Evolutionary conservation across 2,113 vertebrate genomes (phyloP).

Genomic region (Cepphus grylle): DNA sequence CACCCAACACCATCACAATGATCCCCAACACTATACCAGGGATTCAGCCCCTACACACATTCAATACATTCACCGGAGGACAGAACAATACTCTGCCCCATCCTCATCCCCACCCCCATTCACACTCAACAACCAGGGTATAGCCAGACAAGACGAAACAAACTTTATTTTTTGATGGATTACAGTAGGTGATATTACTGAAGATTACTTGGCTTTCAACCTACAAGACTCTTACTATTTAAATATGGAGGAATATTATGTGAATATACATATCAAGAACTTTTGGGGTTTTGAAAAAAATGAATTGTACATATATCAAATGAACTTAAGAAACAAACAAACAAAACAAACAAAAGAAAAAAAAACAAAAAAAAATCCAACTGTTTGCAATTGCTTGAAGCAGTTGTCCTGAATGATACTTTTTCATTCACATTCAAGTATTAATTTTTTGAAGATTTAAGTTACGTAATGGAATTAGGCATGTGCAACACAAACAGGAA

Average conservation of each 20-base stretch:
- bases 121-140: slow-evolving; percentile 99
- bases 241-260: slow-evolving; percentile 82
- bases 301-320: slow-evolving; percentile 81
- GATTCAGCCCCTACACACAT: slow-evolving; percentile 93
- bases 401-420: slow-evolving; percentile 82
- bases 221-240: slow-evolving; percentile 83
- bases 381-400: slow-evolving; percentile 77
- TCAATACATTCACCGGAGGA: slow-evolving; percentile 93
- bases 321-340: slow-evolving; percentile 71
- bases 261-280: slow-evolving; percentile 86
- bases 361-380: slow-evolving; percentile 11
- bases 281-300: slow-evolving; percentile 75
- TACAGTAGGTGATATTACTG: slow-evolving; percentile 75
- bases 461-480: slow-evolving; percentile 86
- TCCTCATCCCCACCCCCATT: slow-evolving; percentile 92
- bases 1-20: slow-evolving; percentile 98
- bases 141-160: slow-evolving; percentile 87
- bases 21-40: slow-evolving; percentile 97
- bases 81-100: slow-evolving; percentile 97
- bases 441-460: slow-evolving; percentile 88
- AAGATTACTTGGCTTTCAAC: slow-evolving; percentile 82
- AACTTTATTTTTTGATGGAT: slow-evolving; percentile 85
- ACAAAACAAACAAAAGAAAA: slow-evolving; percentile 5
- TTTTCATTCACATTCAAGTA: slow-evolving; percentile 83
- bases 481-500: slow-evolving; percentile 84